These are phyloP conservation scores for Sebastes glaucus DNA, from an alignment of 2,797 vertebrate species.

Conservation along the genomic window DNA sequence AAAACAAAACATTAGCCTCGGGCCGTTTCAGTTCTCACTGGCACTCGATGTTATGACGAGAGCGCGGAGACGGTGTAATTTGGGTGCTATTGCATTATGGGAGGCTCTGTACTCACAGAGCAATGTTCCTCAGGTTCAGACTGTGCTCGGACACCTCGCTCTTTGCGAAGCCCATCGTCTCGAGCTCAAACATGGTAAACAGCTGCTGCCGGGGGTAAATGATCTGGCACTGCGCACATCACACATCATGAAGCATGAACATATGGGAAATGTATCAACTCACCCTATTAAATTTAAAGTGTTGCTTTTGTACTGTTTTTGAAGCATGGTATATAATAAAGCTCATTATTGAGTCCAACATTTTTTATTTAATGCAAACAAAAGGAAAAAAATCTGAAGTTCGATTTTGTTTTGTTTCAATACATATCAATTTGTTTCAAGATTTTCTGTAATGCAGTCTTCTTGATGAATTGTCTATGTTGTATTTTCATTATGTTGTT, in stretches of 20 bases:
- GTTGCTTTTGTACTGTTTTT: not conserved
- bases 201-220: constrained; percentile 95
- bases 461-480: not conserved
- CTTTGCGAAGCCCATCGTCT: constrained; percentile 90
- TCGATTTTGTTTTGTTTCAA: not conserved
- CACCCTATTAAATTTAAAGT: not conserved
- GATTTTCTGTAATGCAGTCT: not conserved
- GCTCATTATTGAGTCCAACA: not conserved
- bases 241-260: not conserved
- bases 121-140: constrained; percentile 87
- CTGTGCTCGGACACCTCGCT: constrained; percentile 92
- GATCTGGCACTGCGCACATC: constrained; percentile 88
- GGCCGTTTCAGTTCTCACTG: not conserved
- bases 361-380: not conserved
- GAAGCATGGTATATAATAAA: not conserved
- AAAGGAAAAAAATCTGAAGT: not conserved
- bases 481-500: too few species aligned
- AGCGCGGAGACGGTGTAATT: not conserved
- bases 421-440: not conserved
- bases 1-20: constrained; percentile 25
- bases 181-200: constrained; percentile 90
- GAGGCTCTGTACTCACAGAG: constrained; percentile 80
- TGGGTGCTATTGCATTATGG: not conserved
- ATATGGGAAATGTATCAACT: not conserved
- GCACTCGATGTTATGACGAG: not conserved